These are phyloP conservation scores for Pygoscelis antarcticus DNA, from an alignment of 2,113 vertebrate species.

Conservation along the genomic window DNA sequence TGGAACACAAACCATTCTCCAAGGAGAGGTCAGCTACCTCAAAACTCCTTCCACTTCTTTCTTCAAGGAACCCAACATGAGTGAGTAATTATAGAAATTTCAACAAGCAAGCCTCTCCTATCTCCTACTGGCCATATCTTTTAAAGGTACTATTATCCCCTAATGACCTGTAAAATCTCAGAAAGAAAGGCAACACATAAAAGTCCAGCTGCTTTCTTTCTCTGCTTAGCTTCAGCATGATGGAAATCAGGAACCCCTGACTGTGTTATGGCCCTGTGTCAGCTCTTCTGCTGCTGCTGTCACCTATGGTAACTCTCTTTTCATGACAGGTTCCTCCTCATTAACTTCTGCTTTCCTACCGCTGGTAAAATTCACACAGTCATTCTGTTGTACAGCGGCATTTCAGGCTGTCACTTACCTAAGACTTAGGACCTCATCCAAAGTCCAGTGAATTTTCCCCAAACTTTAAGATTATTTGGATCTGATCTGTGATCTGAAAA, in stretches of 20 bases:
- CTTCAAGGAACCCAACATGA: neutral
- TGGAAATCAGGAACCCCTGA: neutral
- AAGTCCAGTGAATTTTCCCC: neutral
- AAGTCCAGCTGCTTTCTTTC: slow-evolving; percentile 16
- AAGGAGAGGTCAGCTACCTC: slow-evolving; percentile 21
- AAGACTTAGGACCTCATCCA: neutral
- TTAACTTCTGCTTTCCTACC: neutral
- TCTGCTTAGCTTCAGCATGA: neutral
- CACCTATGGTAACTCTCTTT: neutral
- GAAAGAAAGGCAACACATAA: neutral
- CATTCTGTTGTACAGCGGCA: neutral
- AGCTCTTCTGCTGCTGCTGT: neutral
- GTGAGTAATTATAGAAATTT: slow-evolving; percentile 15
- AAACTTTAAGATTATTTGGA: neutral
- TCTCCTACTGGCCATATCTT: slow-evolving; percentile 20
- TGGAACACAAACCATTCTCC: neutral
- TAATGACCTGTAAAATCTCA: slow-evolving; percentile 27
- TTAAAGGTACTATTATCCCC: slow-evolving; percentile 15
- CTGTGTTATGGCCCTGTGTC: neutral
- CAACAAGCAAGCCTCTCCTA: neutral
- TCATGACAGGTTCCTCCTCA: neutral
- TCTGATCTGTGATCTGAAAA: neutral
- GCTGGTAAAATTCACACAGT: neutral
- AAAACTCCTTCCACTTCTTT: neutral
- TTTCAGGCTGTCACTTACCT: neutral